A percentile compares a stretch with the other conserved stretches of the same genome.
These are phyloP conservation scores for Ascaphus truei DNA, from an alignment of 2,113 vertebrate genomes.

Conservation along the genomic window DNA sequence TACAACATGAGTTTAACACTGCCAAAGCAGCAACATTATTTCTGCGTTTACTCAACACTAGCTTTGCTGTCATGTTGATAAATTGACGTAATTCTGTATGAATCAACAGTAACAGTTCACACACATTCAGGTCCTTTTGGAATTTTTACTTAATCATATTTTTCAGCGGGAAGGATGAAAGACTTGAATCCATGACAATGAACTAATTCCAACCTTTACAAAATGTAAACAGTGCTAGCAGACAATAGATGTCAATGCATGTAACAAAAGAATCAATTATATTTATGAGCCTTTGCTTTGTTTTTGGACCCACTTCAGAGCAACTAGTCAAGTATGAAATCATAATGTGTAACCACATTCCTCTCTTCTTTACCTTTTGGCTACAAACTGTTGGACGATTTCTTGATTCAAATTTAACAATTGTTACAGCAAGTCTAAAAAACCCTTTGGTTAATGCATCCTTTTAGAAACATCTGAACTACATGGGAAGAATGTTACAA, in stretches of 20 bases:
- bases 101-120: conserved; percentile 42
- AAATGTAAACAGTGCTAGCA: conserved; percentile 20
- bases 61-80: conserved; percentile 30
- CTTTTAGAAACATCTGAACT: no score
- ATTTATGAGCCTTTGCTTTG: conserved; percentile 21
- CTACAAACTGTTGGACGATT: background rate
- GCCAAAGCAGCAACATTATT: conserved; percentile 8
- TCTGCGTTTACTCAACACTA: conserved; percentile 47
- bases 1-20: conserved; percentile 18
- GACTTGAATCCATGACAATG: conserved; percentile 23
- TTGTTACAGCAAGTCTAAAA: background rate
- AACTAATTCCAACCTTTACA: conserved; percentile 27
- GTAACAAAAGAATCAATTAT: conserved; percentile 2
- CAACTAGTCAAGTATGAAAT: conserved; percentile 23
- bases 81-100: conserved; percentile 35
- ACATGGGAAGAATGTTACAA: no score
- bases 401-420: conserved; percentile 20
- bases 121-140: conserved; percentile 40
- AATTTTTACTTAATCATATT: conserved; percentile 36
- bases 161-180: conserved; percentile 33
- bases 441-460: background rate
- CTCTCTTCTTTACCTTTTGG: conserved; percentile 21
- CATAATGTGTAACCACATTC: conserved; percentile 23
- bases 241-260: conserved; percentile 32
- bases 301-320: conserved; percentile 28